Base-by-base conservation (phyloP, 2,888 invertebrate species). In the Thymelicus lineola region DNA sequence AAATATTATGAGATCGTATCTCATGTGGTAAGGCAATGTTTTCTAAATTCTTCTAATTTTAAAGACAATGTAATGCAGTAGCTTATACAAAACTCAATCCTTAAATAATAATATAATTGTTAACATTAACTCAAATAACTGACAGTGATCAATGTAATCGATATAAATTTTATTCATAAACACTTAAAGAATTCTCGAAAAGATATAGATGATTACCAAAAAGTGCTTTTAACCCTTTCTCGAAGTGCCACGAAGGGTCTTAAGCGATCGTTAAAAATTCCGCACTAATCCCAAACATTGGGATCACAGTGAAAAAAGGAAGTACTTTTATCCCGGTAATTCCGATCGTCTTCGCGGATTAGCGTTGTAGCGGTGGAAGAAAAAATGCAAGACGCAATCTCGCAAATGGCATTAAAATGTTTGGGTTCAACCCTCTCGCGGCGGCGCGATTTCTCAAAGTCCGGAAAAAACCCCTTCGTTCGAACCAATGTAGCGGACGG, bases 401-500 rank as follows among this genome's bases (percentile, higher is more conserved):
- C 90, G 89, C 89, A 93, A 93, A 94, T 94, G 92, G 94, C 89
- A 94, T 94, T 94, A 94, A 94, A 93, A 91, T 93, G 94, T 93
- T 93, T 89, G 86, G 88, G 83, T 82, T 79, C 86, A 87, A 91
- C 91, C 93, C 93, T 92, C 89, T 91, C 90, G 84, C 86, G 84
- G 81, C 82, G 79, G 83, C 88, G 91, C 91, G 90, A 93, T 94
- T 94, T 94, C 90, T 94, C 93, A 92, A 91, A 93, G 93, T 91
- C 89, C 71, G 75, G 86, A 91, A 91, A 92, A 92, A 90, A 89
- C 88, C 90, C 88, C 89, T 90, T 85, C 86, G 86, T 83, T 83
- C 81, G 85, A 81, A 79, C 87, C 87, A 92, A 91, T 91, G 92
- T 89, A 90, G 91, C 93, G 92, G 84, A 90, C 88, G 82, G 91